Base-by-base conservation (phyloP, 2,113 vertebrate genomes). In the Plectropomus leopardus region DNA sequence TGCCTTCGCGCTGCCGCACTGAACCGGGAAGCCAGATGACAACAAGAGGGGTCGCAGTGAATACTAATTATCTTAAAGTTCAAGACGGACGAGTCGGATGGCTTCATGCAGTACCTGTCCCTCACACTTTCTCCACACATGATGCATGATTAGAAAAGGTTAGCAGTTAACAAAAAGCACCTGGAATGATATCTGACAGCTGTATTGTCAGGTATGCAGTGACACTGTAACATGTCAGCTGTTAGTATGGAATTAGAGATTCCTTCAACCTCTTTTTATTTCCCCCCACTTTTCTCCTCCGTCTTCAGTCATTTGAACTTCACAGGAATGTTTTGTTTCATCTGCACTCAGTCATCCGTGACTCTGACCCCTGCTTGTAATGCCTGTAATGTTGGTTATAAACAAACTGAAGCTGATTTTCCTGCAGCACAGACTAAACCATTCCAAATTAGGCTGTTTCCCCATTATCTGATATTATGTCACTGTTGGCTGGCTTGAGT, bases 41-140 rank as follows among this genome's bases (percentile, higher is more conserved):
- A 76, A 53, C 32, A 36, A 24, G 64, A 40, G 42, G 50, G 55
- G 42, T 23, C 47, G 59, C 0, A 10, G 53, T 44, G 86, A 86
- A 92, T 91, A 80, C 77, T 76, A 78, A 91, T 78, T 19, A 32
- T 78, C 57, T 83, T 72, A 70, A 82, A 85, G 82, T 82, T 83
- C 76, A 75, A 59, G 60, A 32, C 55, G 64, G 45, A 70, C 2
- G 21, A 55, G 50, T 61, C 51, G 40, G 9, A 72, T 40, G 64
- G 19, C 36, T 73, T 66, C 53, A 9, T 42, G 72, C 59, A 21
- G 14, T 21, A 51, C 57, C 15, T 24, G 24, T 69, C 57, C 26
- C 55, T 76, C 72, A 26, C 24, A n/a, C 4, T 58, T 24, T 54
- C 30, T 28, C 7, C 5, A 14, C 23, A 44, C 32, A 13, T 19